Base-by-base conservation (phyloP, 1,140 invertebrate species). In the Lanistes nyassanus region DNA sequence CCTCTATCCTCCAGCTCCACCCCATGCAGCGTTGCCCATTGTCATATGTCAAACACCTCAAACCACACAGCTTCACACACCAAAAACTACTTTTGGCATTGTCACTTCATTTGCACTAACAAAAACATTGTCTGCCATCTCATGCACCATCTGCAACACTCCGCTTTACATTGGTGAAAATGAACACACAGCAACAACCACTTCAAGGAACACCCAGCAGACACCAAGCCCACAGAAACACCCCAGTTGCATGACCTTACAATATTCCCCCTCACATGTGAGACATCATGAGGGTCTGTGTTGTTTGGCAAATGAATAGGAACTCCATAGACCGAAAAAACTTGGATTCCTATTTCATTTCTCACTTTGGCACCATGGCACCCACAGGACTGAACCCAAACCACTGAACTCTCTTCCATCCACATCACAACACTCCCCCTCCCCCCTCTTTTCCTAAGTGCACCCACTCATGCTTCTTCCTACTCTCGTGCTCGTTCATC, bases 111-210 rank as follows among this genome's bases (percentile, higher is more conserved):
- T n/a, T n/a, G n/a, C n/a, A n/a, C n/a, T n/a, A n/a, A n/a, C n/a
- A n/a, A n/a, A n/a, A 31, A 65, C 39, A 0, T 31, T 65, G 7
- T 34, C 9, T 23, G 31, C 39, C 5, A 34, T 65, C 23, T 13
- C 34, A 19, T 65, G 62, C 31, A 16, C 29, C 62, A 65, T 36
- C 34, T 65, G 62, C 31, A 34, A 7, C 31, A 31, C 9, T n/a
- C n/a, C n/a, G 39, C 62, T 65, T 19, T 65, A 65, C 62, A 65
- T 65, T 34, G 62, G 62, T 65, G 62, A 65, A 65, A 65, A 31
- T 31, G 62, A 37, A 13, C 62, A 16, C 11, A 65, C 11, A 65
- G 39, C 31, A 65, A 65, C 62, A 65, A 21, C 39, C 39, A 9
- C 31, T 37, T 34, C n/a, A n/a, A n/a, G n/a, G n/a, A n/a, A n/a